A percentile compares a stretch with the other conserved stretches of the same genome.
These are phyloP conservation scores for Pseudochirops corinnae DNA, from an alignment of 2,797 vertebrate genomes.

Conservation along the genomic window DNA sequence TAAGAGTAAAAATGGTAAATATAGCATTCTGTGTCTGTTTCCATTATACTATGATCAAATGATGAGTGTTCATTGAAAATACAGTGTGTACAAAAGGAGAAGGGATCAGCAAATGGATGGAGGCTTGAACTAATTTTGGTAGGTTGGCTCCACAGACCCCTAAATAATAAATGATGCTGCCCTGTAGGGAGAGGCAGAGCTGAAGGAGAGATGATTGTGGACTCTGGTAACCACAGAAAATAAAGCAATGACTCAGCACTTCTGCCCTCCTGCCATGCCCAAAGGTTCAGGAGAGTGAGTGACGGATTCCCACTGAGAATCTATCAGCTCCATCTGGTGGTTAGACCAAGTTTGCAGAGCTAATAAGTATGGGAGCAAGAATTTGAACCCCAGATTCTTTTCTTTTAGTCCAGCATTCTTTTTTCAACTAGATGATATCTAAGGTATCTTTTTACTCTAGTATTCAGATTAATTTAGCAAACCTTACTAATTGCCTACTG, in stretches of 20 bases:
- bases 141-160: not conserved
- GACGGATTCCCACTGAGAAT: not conserved
- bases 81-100: not conserved
- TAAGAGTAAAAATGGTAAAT: not conserved
- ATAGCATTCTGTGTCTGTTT: not conserved
- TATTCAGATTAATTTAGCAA: not conserved
- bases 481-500: not conserved
- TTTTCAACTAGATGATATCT: not conserved
- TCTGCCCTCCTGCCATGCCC: not conserved
- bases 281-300: not conserved
- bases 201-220: not conserved
- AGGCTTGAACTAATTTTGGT: not conserved
- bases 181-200: not conserved
- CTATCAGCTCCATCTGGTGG: not conserved
- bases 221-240: not conserved
- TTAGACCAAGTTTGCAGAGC: not conserved
- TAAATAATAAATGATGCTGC: not conserved
- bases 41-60: not conserved
- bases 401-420: not conserved
- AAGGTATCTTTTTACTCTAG: not conserved
- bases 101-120: not conserved
- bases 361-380: not conserved
- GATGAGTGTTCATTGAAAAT: not conserved
- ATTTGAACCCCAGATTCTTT: not conserved
- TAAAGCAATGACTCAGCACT: not conserved